Percentiles rank a stretch among this genome's conserved stretches.
Conservation (phyloP, 2,113 vertebrate genomes). For the Dicaeum eximium region DNA sequence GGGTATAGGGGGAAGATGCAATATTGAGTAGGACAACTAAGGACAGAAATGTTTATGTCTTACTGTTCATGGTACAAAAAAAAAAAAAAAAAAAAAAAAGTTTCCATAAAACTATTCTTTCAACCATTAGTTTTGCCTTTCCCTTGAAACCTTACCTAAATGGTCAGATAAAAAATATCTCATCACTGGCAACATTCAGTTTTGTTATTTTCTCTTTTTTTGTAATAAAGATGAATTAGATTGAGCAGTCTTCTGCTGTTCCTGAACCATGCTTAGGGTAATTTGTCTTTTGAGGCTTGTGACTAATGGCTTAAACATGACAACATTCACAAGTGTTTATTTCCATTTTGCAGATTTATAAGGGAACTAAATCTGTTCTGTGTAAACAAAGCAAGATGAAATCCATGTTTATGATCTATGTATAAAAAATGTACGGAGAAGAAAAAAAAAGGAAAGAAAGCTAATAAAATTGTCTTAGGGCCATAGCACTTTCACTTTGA, state of each 20-base stretch:
- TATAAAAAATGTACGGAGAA: background rate
- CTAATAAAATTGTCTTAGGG: background rate
- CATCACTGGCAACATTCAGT: background rate
- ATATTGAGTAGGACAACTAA: background rate
- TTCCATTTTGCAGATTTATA: slow-evolving; percentile 43
- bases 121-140: background rate
- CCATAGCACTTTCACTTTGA: background rate
- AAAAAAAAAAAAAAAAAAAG: background rate
- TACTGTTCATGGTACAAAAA: background rate
- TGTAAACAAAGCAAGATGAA: slow-evolving; percentile 12
- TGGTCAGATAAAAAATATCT: background rate
- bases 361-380: slow-evolving; percentile 22
- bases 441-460: background rate
- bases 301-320: slow-evolving; percentile 22
- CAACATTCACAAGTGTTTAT: background rate
- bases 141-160: background rate
- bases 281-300: slow-evolving; percentile 25
- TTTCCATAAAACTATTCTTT: background rate
- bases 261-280: background rate
- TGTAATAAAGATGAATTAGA: slow-evolving; percentile 26
- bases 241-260: background rate
- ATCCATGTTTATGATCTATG: slow-evolving; percentile 1
- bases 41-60: background rate
- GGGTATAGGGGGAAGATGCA: background rate
- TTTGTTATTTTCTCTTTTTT: background rate